Base-by-base conservation (phyloP, 2,888 invertebrate genomes). In the Acleris laterana region DNA sequence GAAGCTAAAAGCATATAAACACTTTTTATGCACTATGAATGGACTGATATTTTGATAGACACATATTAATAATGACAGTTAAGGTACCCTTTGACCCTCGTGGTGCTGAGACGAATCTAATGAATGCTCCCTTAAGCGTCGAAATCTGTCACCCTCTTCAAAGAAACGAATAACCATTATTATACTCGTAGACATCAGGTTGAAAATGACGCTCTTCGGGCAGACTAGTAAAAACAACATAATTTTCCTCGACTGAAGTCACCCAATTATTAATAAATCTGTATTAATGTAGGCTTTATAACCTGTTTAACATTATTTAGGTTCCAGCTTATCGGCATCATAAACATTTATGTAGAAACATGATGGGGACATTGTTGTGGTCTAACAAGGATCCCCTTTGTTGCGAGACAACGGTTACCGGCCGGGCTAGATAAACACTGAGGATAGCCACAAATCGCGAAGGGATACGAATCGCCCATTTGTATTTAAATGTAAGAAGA, bases 301-400 rank as follows among this genome's bases (percentile, higher is more conserved):
- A 63, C 52, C 52, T 58, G 58, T 9, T 17, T 7, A 53, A 7
- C 22, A 58, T 64, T 19, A 55, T 59, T 64, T 49, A 60, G 42
- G 42, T 53, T 55, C 28, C 42, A 32, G 60, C 65, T 56, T 61
- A 65, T 65, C 60, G 25, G 55, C 5, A 50, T 50, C 65, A 56
- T 65, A 65, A 65, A 65, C 65, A 56, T 64, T 64, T 59, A 64
- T 55, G 53, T 60, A 38, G 49, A 38, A 55, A 55, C 55, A 56
- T 38, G 50, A 60, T 60, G 50, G 48, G 57, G 48, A 20, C 49
- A 59, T 53, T 53, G 53, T 56, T 50, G 60, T 28, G 50, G 65
- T 50, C 46, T 28, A 61, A 56, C 50, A 56, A 55, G 64, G 60
- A 22, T 56, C 42, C 50, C 48, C 64, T 65, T 65, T 65, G 63